Evolutionary conservation across 2,888 invertebrate genomes (phyloP).

Genomic region (Phrixothrix hirtus): DNA sequence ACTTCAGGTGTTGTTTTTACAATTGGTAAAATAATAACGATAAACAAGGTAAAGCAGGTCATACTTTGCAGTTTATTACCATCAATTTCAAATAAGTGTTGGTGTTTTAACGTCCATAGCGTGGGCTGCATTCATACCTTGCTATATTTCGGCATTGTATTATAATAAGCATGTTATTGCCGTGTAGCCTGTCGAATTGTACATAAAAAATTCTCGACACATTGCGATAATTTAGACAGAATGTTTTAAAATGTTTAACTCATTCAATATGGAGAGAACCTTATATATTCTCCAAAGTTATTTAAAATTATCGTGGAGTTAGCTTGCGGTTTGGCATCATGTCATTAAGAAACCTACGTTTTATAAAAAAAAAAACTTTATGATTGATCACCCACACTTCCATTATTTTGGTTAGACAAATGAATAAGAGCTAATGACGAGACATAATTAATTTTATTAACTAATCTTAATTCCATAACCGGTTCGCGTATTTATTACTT

Average conservation of each 20-base stretch:
- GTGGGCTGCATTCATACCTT: conserved; percentile 31
- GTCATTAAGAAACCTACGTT: conserved; percentile 10
- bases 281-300: no score
- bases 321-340: conserved; percentile 5
- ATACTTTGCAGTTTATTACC: conserved; percentile 11
- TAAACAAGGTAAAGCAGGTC: conserved; percentile 22
- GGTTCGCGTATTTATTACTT: neutral
- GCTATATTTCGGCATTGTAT: conserved; percentile 34
- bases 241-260: neutral
- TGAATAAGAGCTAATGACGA: conserved; percentile 5
- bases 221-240: no score
- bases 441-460: neutral
- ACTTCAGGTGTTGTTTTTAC: conserved; percentile 12
- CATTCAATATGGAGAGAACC: no score
- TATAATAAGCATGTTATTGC: conserved; percentile 32
- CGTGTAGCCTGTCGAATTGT: conserved; percentile 18
- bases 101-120: conserved; percentile 22
- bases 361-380: conserved; percentile 9
- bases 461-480: neutral
- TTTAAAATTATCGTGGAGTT: no score
- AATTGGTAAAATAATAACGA: conserved; percentile 7
- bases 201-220: neutral
- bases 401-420: conserved; percentile 14
- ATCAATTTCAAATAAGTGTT: conserved; percentile 25
- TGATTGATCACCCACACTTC: conserved; percentile 12